Evolutionary conservation across 2,797 vertebrate species (phyloP).

Genomic region (Micropoecilia bifurca): DNA sequence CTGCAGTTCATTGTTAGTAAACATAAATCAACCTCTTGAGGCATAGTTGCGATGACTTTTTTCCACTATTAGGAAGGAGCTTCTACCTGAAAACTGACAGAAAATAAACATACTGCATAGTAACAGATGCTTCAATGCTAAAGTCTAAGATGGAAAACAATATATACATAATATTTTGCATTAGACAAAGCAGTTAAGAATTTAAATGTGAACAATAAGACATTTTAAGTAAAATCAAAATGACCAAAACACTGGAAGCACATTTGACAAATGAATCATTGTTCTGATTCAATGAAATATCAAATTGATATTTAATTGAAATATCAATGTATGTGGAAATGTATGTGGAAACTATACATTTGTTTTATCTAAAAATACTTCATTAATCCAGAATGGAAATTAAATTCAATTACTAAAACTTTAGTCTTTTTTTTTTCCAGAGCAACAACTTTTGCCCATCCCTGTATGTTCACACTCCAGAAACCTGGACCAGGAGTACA

Average conservation of each 20-base stretch:
- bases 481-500: neutral
- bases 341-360: neutral
- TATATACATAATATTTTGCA: neutral
- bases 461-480: neutral
- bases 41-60: neutral
- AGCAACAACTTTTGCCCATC: neutral
- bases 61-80: neutral
- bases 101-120: neutral
- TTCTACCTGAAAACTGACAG: neutral
- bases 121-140: neutral
- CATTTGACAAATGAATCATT: neutral
- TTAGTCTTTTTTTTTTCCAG: neutral
- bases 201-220: neutral
- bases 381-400: no score
- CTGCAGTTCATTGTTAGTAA: no score
- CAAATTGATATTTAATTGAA: no score
- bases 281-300: neutral
- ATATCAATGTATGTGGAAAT: neutral
- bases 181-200: neutral
- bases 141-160: neutral
- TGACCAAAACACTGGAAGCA: neutral
- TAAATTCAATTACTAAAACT: neutral
- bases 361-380: neutral
- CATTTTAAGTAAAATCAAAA: neutral
- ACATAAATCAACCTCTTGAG: neutral